A percentile compares a stretch with the other conserved stretches of the same genome.
These are phyloP conservation scores for Catostomus latipinnis DNA, from an alignment of 2,797 vertebrate genomes.

Conservation along the genomic window DNA sequence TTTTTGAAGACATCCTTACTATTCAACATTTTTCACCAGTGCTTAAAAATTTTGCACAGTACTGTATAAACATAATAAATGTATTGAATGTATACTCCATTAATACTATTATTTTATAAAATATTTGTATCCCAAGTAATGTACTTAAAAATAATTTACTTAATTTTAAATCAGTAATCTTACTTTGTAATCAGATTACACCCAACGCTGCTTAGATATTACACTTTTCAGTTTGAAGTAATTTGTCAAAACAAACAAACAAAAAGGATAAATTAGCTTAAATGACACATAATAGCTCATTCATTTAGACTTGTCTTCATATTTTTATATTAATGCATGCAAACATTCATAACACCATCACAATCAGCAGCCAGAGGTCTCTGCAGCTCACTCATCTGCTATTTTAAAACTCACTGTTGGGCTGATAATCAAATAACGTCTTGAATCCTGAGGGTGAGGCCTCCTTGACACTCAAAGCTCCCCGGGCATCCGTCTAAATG, in stretches of 20 bases:
- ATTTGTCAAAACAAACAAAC: not conserved
- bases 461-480: constrained; percentile 55
- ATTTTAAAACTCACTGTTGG: constrained; percentile 24
- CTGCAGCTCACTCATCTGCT: constrained; percentile 18
- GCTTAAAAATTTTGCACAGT: no score
- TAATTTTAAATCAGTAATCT: no score
- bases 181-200: no score
- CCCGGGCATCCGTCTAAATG: constrained; percentile 40
- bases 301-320: not conserved
- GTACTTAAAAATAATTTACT: no score
- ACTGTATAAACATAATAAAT: no score
- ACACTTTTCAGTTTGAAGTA: not conserved
- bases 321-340: not conserved
- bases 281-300: not conserved
- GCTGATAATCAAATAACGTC: constrained; percentile 51
- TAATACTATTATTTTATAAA: no score
- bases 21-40: no score
- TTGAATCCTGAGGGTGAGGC: constrained; percentile 47
- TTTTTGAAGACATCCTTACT: no score
- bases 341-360: constrained; percentile 21
- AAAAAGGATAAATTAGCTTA: not conserved
- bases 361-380: constrained; percentile 26
- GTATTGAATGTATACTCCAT: no score
- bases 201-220: no score
- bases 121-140: no score